phyloP scores from a whole-genome alignment of 2,797 vertebrate genomes.

The Diceros bicornis region DNA sequence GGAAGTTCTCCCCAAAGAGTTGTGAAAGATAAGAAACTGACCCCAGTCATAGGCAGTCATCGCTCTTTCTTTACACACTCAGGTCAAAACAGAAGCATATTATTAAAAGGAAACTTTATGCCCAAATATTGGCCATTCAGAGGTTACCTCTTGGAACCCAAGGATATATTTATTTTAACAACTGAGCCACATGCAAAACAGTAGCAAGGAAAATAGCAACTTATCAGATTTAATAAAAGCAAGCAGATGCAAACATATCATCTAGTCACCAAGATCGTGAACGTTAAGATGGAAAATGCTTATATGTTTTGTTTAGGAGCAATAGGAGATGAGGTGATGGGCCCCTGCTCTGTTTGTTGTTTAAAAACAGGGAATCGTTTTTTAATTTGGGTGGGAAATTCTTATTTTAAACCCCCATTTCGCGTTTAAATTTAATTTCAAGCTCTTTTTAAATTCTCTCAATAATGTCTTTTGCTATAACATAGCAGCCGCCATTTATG shows the following conservation, averaged over 20 bases:
- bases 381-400: not conserved
- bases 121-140: not conserved
- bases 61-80: conserved; percentile 16
- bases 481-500: not conserved
- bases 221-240: conserved; percentile 61
- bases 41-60: conserved; percentile 70
- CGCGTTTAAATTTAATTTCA: conserved; percentile 68
- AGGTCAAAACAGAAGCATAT: conserved; percentile 60
- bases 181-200: conserved; percentile 9
- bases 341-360: not conserved
- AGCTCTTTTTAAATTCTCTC: conserved; percentile 44
- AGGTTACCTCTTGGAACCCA: conserved; percentile 55
- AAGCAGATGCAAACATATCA: conserved; percentile 9
- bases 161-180: conserved; percentile 69
- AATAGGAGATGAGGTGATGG: not conserved
- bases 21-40: conserved; percentile 82
- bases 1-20: conserved; percentile 81
- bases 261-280: not conserved
- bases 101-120: conserved; percentile 67
- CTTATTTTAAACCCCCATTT: not conserved
- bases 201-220: conserved; percentile 23
- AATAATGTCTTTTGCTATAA: not conserved
- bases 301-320: not conserved
- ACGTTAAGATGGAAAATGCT: conserved; percentile 25
- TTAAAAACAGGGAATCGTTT: not conserved